Conservation (phyloP, 1,140 invertebrate genomes). For the Chrysopa pallens region DNA sequence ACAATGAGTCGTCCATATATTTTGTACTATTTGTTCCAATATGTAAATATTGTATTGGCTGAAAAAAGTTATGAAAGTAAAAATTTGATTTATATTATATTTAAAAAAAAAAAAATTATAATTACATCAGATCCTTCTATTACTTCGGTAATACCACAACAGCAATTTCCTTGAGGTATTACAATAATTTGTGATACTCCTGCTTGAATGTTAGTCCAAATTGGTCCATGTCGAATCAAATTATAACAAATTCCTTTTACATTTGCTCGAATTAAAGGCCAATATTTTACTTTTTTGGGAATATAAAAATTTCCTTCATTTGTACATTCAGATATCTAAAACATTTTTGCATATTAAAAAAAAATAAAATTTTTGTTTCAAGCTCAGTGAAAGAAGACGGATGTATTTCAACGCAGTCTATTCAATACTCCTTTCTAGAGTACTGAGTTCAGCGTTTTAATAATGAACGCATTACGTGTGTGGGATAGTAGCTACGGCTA, state of each 20-base stretch:
- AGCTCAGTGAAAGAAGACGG: too few species aligned
- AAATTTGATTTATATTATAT: background rate
- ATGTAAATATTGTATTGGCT: too few species aligned
- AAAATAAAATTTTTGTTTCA: too few species aligned
- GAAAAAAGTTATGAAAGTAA: too few species aligned
- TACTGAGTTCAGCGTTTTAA: too few species aligned
- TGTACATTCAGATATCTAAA: constrained; percentile 17
- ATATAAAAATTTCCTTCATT: constrained; percentile 15
- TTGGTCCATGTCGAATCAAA: constrained; percentile 13
- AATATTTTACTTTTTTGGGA: constrained; percentile 18
- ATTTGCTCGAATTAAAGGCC: constrained; percentile 15
- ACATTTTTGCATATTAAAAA: too few species aligned
- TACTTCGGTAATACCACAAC: constrained; percentile 15
- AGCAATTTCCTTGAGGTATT: constrained; percentile 16
- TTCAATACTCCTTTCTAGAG: too few species aligned
- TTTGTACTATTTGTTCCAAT: constrained; percentile 2
- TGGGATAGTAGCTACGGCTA: too few species aligned
- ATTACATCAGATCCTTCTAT: background rate
- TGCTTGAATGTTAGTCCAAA: constrained; percentile 16
- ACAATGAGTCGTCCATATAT: constrained; percentile 20
- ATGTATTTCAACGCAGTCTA: too few species aligned
- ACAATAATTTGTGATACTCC: constrained; percentile 17
- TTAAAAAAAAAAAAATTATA: constrained; percentile 1
- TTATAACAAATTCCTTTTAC: constrained; percentile 18
- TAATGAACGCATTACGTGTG: too few species aligned